A percentile compares a stretch with the other conserved stretches of the same genome.
Evolutionary conservation across 2,888 invertebrate genomes (phyloP).

Genomic region (Drosophila paranaensis): DNA sequence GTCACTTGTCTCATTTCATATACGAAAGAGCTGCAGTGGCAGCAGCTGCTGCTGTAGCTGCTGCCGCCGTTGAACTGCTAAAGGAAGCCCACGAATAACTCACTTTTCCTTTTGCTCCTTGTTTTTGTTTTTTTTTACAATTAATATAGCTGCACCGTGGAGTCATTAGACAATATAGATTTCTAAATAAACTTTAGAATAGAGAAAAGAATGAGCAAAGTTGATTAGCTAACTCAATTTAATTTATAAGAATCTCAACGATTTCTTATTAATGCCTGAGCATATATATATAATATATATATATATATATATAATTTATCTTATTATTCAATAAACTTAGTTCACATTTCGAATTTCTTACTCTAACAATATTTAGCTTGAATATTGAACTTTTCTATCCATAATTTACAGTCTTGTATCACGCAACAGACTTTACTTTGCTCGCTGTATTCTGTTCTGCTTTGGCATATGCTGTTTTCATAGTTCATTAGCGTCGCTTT

Average conservation of each 20-base stretch:
- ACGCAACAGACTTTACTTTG: conserved; percentile 2
- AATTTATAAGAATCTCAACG: too few relatives aligned
- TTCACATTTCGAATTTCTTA: too few relatives aligned
- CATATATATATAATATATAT: too few relatives aligned
- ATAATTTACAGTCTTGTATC: neutral
- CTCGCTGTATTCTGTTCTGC: conserved; percentile 31
- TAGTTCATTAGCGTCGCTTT: conserved; percentile 63
- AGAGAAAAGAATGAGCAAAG: too few relatives aligned
- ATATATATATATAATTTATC: too few relatives aligned
- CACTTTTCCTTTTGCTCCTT: neutral
- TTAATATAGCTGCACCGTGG: conserved; percentile 56
- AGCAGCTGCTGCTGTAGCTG: conserved; percentile 22
- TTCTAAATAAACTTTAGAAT: neutral
- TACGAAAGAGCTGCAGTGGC: conserved; percentile 34
- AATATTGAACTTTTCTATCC: neutral
- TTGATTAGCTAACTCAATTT: too few relatives aligned
- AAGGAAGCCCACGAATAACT: conserved; percentile 14
- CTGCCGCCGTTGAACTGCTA: conserved; percentile 3
- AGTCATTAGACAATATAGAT: neutral
- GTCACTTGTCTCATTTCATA: conserved; percentile 60
- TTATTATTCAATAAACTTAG: neutral
- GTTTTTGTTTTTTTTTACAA: conserved; percentile 54
- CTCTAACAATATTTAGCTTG: neutral
- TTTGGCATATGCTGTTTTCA: conserved; percentile 55
- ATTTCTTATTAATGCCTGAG: too few relatives aligned